phyloP scores from a whole-genome alignment of 2,888 invertebrate species.

The Lithophane ornitopus region DNA sequence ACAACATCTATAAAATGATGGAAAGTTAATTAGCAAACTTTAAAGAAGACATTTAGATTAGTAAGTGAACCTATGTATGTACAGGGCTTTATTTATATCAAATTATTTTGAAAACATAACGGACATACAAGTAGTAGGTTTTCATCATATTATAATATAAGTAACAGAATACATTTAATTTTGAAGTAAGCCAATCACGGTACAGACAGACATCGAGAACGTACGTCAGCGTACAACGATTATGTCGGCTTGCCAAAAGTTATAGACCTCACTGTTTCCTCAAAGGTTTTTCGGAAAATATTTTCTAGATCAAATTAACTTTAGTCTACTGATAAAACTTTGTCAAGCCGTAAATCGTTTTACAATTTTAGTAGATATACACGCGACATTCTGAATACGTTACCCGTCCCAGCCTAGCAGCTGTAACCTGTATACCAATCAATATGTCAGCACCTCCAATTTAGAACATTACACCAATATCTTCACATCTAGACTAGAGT shows the following conservation, averaged over 20 bases:
- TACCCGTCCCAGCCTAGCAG: constrained; percentile 94
- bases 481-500: background rate
- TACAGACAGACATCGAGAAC: constrained; percentile 52
- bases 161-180: constrained; percentile 7
- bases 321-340: constrained; percentile 7
- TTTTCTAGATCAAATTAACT: background rate
- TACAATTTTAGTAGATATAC: constrained; percentile 67
- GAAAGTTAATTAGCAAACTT: constrained; percentile 30
- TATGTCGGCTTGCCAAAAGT: constrained; percentile 44
- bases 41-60: constrained; percentile 35
- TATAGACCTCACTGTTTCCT: background rate
- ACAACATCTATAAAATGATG: constrained; percentile 28
- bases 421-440: constrained; percentile 91
- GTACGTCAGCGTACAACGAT: constrained; percentile 50
- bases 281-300: background rate
- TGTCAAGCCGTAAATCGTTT: constrained; percentile 58
- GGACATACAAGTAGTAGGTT: too few species aligned
- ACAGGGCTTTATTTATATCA: constrained; percentile 23
- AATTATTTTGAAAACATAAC: background rate
- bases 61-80: constrained; percentile 40
- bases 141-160: too few species aligned
- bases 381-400: constrained; percentile 82
- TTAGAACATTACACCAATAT: background rate
- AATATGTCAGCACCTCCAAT: constrained; percentile 50
- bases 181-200: constrained; percentile 57